Percentiles rank a stretch among this genome's conserved stretches.
These are phyloP conservation scores for Heptranchias perlo DNA, from an alignment of 2,113 vertebrate species.

Conservation along the genomic window DNA sequence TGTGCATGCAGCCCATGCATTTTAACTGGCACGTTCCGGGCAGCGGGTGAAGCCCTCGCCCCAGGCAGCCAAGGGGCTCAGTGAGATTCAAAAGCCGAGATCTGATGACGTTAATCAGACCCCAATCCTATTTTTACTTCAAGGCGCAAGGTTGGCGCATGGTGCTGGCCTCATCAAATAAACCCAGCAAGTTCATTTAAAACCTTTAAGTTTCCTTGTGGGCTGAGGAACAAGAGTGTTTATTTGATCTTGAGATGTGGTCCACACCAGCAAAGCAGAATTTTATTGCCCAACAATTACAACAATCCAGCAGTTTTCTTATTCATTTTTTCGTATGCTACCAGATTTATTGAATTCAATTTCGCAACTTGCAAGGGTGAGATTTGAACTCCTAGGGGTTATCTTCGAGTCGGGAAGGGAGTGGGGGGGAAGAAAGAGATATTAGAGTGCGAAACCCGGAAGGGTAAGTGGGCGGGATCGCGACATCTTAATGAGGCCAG, in stretches of 20 bases:
- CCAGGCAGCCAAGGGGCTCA: no score
- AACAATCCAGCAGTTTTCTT: not conserved
- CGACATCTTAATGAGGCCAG: no score
- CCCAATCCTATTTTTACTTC: not conserved
- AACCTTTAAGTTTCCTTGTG: not conserved
- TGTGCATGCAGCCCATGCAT: not conserved
- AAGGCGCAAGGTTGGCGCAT: not conserved
- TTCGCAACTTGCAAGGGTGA: not conserved
- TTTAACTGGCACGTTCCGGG: not conserved
- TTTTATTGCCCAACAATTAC: not conserved
- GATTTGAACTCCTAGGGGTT: not conserved
- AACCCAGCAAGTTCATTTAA: not conserved
- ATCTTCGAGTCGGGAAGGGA: no score
- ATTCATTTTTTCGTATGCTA: not conserved
- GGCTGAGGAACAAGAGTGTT: no score
- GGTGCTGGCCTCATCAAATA: not conserved
- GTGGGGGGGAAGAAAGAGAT: no score
- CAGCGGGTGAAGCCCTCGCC: not conserved
- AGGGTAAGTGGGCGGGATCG: no score
- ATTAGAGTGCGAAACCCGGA: no score
- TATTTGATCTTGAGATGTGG: no score
- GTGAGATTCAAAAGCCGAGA: not conserved
- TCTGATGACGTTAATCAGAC: not conserved
- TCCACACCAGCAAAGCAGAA: not conserved
- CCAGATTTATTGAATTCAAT: not conserved